These are phyloP conservation scores for Sardina pilchardus DNA, from an alignment of 2,113 vertebrate genomes.

Conservation along the genomic window DNA sequence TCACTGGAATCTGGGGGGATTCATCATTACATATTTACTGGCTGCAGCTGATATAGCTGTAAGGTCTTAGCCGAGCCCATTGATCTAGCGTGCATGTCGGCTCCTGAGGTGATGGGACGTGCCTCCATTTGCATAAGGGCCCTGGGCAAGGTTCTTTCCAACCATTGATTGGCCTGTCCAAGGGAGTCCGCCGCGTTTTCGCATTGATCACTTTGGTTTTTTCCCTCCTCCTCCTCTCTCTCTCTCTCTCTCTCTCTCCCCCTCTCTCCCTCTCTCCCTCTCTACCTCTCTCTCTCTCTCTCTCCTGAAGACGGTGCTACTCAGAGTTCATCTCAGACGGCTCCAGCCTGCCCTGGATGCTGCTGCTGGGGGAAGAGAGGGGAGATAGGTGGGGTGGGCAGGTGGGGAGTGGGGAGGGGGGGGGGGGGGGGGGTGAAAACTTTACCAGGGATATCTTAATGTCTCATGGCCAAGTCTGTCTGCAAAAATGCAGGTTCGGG, in stretches of 20 bases:
- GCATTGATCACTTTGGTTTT: constrained; percentile 94
- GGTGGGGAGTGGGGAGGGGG: too few species aligned
- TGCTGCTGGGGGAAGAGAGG: constrained; percentile 42
- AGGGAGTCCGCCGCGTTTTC: constrained; percentile 91
- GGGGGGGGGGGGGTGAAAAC: constrained; percentile 80
- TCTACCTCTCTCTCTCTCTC: constrained; percentile 1
- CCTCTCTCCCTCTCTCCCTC: too few species aligned
- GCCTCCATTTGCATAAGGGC: constrained; percentile 99
- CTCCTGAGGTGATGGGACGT: constrained; percentile 91
- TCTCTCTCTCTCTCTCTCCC: constrained; percentile 38
- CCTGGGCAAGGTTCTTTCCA: constrained; percentile 99
- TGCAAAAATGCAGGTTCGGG: constrained; percentile 8
- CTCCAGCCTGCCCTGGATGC: constrained; percentile 68
- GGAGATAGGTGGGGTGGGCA: constrained; percentile 38
- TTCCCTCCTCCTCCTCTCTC: constrained; percentile 62
- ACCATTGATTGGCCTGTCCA: constrained; percentile 99
- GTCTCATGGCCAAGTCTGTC: constrained; percentile 63
- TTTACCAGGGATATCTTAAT: constrained; percentile 80
- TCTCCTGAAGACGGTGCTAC: constrained; percentile 90
- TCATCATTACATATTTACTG: constrained; percentile 98
- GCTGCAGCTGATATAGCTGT: constrained; percentile 91
- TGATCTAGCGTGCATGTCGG: constrained; percentile 98
- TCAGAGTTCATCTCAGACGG: constrained; percentile 88
- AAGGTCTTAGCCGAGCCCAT: constrained; percentile 91
- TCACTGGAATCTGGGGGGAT: constrained; percentile 78